Evolutionary conservation across 2,113 vertebrate genomes (phyloP).

Genomic region (Vidua macroura): DNA sequence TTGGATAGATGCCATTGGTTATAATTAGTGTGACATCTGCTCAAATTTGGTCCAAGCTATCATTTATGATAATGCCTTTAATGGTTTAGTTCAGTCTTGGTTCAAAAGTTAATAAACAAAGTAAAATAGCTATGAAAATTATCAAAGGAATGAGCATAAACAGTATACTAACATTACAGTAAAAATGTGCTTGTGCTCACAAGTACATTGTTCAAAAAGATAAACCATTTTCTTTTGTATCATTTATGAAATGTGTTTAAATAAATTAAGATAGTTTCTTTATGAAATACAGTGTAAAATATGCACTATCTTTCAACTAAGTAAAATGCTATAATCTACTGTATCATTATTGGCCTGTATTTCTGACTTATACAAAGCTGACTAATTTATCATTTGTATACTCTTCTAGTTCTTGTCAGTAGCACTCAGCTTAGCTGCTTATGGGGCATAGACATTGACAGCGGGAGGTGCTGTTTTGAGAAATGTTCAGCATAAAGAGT

Average conservation of each 20-base stretch:
- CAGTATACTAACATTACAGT: not conserved
- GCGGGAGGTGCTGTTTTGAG: slow-evolving; percentile 70
- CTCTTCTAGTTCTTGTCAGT: slow-evolving; percentile 66
- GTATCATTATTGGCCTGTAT: slow-evolving; percentile 36
- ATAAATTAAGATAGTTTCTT: slow-evolving; percentile 11
- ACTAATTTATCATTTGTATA: slow-evolving; percentile 72
- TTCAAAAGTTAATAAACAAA: not conserved
- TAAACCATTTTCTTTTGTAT: not conserved
- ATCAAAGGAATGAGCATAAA: not conserved
- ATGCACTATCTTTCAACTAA: not conserved
- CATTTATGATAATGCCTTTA: not conserved
- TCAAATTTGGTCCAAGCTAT: not conserved
- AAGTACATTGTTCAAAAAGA: not conserved
- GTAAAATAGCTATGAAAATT: not conserved
- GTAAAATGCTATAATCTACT: slow-evolving; percentile 17
- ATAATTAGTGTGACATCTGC: not conserved
- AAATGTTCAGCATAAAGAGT: slow-evolving; percentile 63
- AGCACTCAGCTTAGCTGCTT: slow-evolving; percentile 68
- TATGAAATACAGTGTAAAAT: not conserved
- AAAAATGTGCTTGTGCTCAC: not conserved
- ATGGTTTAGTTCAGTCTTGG: not conserved
- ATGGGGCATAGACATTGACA: slow-evolving; percentile 69
- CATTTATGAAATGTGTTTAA: slow-evolving; percentile 19
- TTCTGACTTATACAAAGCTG: slow-evolving; percentile 55
- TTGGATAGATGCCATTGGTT: not conserved